Evolutionary conservation across 2,113 vertebrate species (phyloP), one percentile per base, ranked within the genome.

Genomic region (pig (Sus scrofa)): DNA sequence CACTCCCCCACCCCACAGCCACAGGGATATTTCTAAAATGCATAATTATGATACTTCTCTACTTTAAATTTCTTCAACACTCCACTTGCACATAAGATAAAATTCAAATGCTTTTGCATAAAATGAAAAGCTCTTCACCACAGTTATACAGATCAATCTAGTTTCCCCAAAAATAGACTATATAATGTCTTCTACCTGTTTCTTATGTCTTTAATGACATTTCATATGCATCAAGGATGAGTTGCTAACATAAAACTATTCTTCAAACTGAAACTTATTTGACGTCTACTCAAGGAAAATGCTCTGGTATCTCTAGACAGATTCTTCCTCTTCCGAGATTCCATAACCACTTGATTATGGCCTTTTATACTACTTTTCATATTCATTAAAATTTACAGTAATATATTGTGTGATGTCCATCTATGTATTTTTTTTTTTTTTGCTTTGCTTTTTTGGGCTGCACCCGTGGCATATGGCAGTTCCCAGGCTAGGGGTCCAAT

Each of bases 171-270:
- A 77, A 86, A 50, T 32, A 84, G 34, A 78, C 44, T 14, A 70
- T 20, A 30, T 71, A 74, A 95, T 30, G 56, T 39, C 13, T 34
- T 93, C 37, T 67, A 73, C 8, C 56, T 89, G 32, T 92, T 67
- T 78, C 37, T 89, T 93, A 54, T 77, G 8, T 60, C 32, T 77
- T 63, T 79, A 65, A 60, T 54, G 20, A 34, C 3, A 15, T 94
- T 91, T 90, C 65, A 39, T 67, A 56, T 56, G 4, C 34, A 96
- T 34, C 34, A 27, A 81, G 16, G 18, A 4, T 67, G 81, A 73
- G 90, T 90, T 56, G 67, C 50, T 90, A 79, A 67, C 63, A 94
- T 93, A 90, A 91, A 63, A 60, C 58, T 19, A 91, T 74, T 60
- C 71, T 90, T 86, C 67, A 93, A 74, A 73, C 34, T 44, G 16